phyloP scores from a whole-genome alignment of 2,888 invertebrate genomes.

The Myopa testacea region DNA sequence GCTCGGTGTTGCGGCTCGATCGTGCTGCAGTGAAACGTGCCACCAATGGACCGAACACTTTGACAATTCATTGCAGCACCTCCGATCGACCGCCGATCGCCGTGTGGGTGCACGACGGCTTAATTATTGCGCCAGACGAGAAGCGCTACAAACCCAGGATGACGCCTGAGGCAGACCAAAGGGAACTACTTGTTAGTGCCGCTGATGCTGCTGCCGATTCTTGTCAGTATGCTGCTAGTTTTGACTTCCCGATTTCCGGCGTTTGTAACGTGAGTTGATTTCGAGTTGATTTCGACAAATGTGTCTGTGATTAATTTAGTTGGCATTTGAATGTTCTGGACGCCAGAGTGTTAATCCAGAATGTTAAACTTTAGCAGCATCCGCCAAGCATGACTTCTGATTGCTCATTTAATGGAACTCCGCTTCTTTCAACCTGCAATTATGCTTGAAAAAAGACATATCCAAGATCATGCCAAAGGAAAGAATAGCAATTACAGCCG shows the following conservation, averaged over 20 bases:
- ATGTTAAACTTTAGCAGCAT: slow-evolving; percentile 32
- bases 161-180: slow-evolving; percentile 47
- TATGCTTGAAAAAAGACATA: too few species aligned
- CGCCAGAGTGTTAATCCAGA: background rate
- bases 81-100: slow-evolving; percentile 16
- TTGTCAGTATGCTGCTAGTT: background rate
- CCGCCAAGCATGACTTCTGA: slow-evolving; percentile 56
- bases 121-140: slow-evolving; percentile 64
- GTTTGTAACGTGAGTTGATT: slow-evolving; percentile 52
- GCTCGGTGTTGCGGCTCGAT: background rate
- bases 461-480: too few species aligned
- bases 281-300: slow-evolving; percentile 54
- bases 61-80: slow-evolving; percentile 35
- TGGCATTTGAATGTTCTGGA: background rate
- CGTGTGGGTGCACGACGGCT: slow-evolving; percentile 35
- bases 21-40: background rate
- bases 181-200: slow-evolving; percentile 31
- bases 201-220: background rate
- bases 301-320: too few species aligned
- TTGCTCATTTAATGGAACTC: slow-evolving; percentile 25
- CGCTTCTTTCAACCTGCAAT: too few species aligned
- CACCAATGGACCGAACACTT: slow-evolving; percentile 9
- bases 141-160: slow-evolving; percentile 42
- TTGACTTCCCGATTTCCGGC: slow-evolving; percentile 50
- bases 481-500: too few species aligned